A percentile compares a stretch with the other conserved stretches of the same genome.
phyloP scores from a whole-genome alignment of 2,797 vertebrate species.

The Oreochromis mossambicus region DNA sequence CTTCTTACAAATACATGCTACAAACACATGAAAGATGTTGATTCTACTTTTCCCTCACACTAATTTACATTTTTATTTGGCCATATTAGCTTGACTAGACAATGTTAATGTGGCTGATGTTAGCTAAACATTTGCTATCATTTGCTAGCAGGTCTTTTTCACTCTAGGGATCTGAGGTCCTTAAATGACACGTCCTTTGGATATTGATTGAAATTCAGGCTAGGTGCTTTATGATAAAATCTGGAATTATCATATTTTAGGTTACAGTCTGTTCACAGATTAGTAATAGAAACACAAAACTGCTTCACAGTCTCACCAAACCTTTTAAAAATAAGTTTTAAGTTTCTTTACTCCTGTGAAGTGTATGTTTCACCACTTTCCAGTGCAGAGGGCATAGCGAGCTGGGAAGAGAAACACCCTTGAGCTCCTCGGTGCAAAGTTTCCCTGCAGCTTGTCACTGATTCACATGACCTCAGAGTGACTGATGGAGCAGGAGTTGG shows the following conservation, averaged over 20 bases:
- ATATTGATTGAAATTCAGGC: neutral
- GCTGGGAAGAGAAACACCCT: neutral
- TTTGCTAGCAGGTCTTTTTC: neutral
- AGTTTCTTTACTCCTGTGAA: neutral
- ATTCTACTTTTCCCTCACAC: neutral
- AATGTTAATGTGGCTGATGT: neutral
- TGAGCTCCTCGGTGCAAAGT: neutral
- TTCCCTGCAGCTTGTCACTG: conserved; percentile 21
- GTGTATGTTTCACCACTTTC: neutral
- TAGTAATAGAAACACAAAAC: neutral
- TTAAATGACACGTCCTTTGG: neutral
- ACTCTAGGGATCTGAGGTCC: neutral
- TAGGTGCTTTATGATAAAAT: neutral
- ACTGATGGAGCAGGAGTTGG: conserved; percentile 15
- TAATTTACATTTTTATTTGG: neutral
- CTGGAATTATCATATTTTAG: neutral
- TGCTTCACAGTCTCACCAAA: neutral
- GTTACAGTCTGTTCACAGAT: neutral
- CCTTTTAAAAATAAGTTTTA: neutral
- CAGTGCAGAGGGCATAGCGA: neutral
- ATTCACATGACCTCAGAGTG: conserved; percentile 50
- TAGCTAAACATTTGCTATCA: neutral
- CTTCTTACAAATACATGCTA: neutral
- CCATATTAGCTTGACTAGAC: neutral
- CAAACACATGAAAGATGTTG: neutral